Base-by-base conservation (phyloP, 2,113 vertebrate species). In the Zosterops japonicus region DNA sequence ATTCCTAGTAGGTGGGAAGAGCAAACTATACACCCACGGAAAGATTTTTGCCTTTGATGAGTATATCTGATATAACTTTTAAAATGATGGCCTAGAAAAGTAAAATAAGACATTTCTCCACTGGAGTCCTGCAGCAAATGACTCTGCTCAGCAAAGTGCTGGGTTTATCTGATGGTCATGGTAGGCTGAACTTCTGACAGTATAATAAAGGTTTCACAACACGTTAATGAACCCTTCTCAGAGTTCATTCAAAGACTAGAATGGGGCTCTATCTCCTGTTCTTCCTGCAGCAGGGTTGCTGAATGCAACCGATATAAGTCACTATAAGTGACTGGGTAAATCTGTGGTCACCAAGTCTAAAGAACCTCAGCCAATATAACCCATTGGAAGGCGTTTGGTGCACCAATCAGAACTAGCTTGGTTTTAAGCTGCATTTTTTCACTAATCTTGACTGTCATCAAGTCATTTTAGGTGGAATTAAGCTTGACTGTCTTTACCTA, bases 351-450 rank as follows among this genome's bases (percentile, higher is more conserved):
- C 29, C 0, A 0, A 41, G 18, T 27, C 59, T 90, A 12, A 53
- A 35, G 24, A 33, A 49, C 52, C 41, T 81, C 56, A 75, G 46
- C 49, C 57, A 82, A 5, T 28, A 29, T 13, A 64, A 75, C 46
- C 65, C 49, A 61, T 33, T 36, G 57, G 49, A 89, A 79, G 22
- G 28, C 1, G 0, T 83, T 78, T 27, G 56, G 18, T 64, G 12
- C 2, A 7, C 28, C 53, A 44, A 89, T 71, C 46, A 72, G 57
- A 89, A 60, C 31, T 44, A 42, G 0, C 21, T 49, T 71, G 16
- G 20, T 70, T 93, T 95, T 60, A 71, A 53, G 56, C 27, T 55
- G 44, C 12, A 5, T 67, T 94, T 92, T 95, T 74, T 71, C 46
- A 9, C 16, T 74, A n/a, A 68, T 60, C 22, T 68, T 74, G 55